Percentiles rank a stretch among this genome's conserved stretches.
These are phyloP conservation scores for Rhynchonema sp. DNA, from an alignment of 2,888 invertebrate species.

Conservation along the genomic window DNA sequence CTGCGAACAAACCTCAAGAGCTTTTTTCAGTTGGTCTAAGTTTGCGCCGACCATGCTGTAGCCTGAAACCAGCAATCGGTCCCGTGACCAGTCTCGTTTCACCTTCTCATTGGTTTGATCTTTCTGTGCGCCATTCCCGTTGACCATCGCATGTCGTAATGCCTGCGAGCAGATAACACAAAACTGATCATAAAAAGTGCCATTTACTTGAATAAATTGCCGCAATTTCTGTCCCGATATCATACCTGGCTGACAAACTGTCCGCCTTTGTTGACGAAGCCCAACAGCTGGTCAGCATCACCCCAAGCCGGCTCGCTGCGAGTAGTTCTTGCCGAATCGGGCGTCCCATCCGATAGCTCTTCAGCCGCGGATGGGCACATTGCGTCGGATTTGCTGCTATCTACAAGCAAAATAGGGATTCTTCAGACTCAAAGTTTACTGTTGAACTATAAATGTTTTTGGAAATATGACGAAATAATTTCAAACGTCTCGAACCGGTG, in stretches of 20 bases:
- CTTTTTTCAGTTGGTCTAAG: conserved; percentile 15
- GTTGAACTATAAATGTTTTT: background rate
- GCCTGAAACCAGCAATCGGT: too few relatives aligned
- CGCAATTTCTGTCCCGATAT: background rate
- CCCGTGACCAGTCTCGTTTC: too few relatives aligned
- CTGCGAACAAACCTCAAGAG: conserved; percentile 14
- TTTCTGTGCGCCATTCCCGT: too few relatives aligned
- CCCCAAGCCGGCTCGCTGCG: background rate
- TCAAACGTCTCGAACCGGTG: background rate
- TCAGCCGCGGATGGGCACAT: background rate
- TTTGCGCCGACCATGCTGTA: conserved; percentile 17
- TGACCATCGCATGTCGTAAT: too few relatives aligned
- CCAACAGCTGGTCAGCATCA: background rate
- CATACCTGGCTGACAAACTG: conserved; percentile 10
- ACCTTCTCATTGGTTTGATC: too few relatives aligned
- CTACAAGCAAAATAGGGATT: too few relatives aligned
- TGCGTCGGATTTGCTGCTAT: background rate
- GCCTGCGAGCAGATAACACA: too few relatives aligned
- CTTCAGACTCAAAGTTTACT: background rate
- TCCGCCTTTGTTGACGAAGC: conserved; percentile 12
- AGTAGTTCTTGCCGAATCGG: too few relatives aligned
- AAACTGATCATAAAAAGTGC: too few relatives aligned
- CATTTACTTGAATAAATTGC: too few relatives aligned
- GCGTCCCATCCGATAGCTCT: background rate
- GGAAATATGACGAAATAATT: background rate